These are phyloP conservation scores for Drosophila kanapiae DNA, from an alignment of 1,140 invertebrate genomes.

Conservation along the genomic window DNA sequence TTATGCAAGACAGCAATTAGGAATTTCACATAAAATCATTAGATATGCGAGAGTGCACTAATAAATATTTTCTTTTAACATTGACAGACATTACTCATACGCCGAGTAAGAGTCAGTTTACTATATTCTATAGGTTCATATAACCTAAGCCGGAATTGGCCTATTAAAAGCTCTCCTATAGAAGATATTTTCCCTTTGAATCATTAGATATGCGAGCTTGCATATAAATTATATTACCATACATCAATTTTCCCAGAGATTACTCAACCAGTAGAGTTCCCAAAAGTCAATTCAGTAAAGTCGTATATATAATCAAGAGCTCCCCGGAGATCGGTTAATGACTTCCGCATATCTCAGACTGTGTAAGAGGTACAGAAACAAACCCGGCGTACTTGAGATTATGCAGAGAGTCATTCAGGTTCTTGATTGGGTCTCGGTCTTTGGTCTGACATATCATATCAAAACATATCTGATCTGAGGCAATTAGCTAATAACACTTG, in stretches of 20 bases:
- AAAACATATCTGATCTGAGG: not conserved
- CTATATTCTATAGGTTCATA: not conserved
- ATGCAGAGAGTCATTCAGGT: slow-evolving; percentile 51
- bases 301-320: slow-evolving; percentile 10
- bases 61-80: not conserved
- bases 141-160: slow-evolving; percentile 1
- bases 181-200: slow-evolving; percentile 24
- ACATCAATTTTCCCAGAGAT: slow-evolving; percentile 19
- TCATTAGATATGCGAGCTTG: slow-evolving; percentile 6
- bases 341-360: slow-evolving; percentile 65
- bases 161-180: not conserved
- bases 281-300: slow-evolving; percentile 35
- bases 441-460: slow-evolving; percentile 7
- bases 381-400: slow-evolving; percentile 72
- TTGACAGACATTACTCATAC: slow-evolving; percentile 8
- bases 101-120: not conserved
- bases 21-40: slow-evolving; percentile 1
- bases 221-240: slow-evolving; percentile 22
- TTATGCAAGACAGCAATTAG: not conserved
- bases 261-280: slow-evolving; percentile 25
- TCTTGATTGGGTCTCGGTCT: slow-evolving; percentile 13
- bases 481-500: slow-evolving; percentile 55
- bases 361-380: slow-evolving; percentile 19
- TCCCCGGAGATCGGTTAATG: slow-evolving; percentile 22
- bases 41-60: not conserved